Percentiles rank a stretch among this genome's conserved stretches.
Evolutionary conservation across 2,888 invertebrate species (phyloP).

Genomic region (Protodeltote pygarga): DNA sequence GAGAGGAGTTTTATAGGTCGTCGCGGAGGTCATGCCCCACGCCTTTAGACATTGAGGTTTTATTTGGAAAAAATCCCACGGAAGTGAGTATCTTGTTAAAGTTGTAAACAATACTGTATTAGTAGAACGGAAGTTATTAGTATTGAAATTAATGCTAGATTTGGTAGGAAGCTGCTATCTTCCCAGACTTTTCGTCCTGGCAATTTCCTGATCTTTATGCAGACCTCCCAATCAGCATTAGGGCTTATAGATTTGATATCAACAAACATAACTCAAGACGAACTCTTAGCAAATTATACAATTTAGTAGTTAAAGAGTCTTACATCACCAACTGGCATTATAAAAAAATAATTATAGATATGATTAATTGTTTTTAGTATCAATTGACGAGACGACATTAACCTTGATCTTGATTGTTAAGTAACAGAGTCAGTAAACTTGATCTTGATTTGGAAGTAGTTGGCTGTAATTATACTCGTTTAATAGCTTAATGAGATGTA

Average conservation of each 20-base stretch:
- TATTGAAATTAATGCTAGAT: conserved; percentile 32
- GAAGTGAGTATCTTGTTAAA: conserved; percentile 55
- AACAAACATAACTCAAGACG: no score
- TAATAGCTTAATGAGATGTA: neutral
- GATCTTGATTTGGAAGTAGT: conserved; percentile 18
- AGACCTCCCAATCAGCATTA: no score
- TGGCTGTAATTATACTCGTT: conserved; percentile 24
- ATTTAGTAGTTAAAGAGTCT: no score
- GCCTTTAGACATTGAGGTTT: conserved; percentile 58
- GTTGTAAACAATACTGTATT: conserved; percentile 44
- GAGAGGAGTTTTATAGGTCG: conserved; percentile 78
- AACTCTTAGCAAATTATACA: no score
- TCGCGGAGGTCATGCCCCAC: conserved; percentile 78
- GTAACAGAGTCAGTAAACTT: conserved; percentile 31
- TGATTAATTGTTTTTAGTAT: no score
- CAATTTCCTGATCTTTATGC: neutral
- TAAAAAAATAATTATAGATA: no score
- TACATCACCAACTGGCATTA: no score
- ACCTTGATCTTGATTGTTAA: conserved; percentile 36
- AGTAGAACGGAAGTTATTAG: conserved; percentile 44
- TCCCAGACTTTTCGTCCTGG: neutral
- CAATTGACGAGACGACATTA: no score
- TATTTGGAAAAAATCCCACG: conserved; percentile 69
- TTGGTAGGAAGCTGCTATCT: conserved; percentile 13
- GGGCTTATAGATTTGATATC: no score